Base-by-base conservation (phyloP, 2,797 vertebrate species). In the Microhierax caerulescens region DNA sequence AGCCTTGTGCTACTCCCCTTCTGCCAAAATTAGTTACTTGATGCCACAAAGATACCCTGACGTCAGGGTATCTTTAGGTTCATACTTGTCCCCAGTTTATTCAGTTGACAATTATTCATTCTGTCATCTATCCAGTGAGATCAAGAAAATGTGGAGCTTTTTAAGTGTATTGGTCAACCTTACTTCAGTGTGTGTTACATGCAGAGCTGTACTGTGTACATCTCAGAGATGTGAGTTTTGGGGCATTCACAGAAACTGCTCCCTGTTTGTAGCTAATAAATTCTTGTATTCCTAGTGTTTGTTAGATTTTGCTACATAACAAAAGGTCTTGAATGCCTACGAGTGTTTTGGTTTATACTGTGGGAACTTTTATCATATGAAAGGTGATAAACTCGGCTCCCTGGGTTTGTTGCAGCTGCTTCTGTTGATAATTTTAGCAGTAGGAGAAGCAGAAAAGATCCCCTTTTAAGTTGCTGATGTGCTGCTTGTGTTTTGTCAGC, bases 401-500 rank as follows among this genome's bases (percentile, higher is more conserved):
- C 53, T 76, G 23, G 39, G 17, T 83, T 53, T 82, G 51, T 65
- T 88, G 34, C 25, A 63, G 51, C 67, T 85, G 63, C 51, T 87
- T 63, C 56, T 80, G 41, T 76, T 76, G 73, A 34, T 76, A 68
- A 37, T 47, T 34, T 64, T 56, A 85, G 72, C 48, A 82, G 43
- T 65, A n/a, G 28, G 50, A 51, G 85, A 76, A 92, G 7, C 19
- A 10, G 28, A 13, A 64, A 91, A 84, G 47, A 79, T 82, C 9
- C 21, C 13, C 16, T 85, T 88, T 81, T 69, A 78, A 84, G 70
- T 63, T 80, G 28, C 43, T 7, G n/a, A 59, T 0, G 0, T 67
- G 47, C 63, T 80, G n/a, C 73, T 95, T 84, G 73, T 88, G 63
- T 51, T 88, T 95, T 92, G 82, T 69, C 85, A 88, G 39, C 54